Conservation (phyloP, 2,888 invertebrate genomes). For the Epistrophe eligans region DNA sequence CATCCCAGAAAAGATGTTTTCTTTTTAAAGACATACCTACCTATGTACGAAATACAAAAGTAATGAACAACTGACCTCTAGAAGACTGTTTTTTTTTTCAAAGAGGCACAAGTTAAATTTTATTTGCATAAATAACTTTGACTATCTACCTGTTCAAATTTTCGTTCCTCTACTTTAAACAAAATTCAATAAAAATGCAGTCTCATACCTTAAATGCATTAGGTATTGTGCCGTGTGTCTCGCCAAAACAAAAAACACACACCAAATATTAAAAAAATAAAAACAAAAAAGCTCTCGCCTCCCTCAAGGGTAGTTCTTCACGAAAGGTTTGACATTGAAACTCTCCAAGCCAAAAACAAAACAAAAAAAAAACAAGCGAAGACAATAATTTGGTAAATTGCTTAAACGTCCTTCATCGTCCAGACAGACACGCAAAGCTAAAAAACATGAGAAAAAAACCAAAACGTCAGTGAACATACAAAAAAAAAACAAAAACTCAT, state of each 20-base stretch:
- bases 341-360: slow-evolving; percentile 39
- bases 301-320: slow-evolving; percentile 53
- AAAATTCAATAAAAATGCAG: slow-evolving; percentile 44
- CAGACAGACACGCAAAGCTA: slow-evolving; percentile 61
- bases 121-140: background rate
- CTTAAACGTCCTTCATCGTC: slow-evolving; percentile 70
- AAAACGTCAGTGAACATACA: background rate
- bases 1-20: too few relatives aligned
- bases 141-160: background rate
- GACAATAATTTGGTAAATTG: slow-evolving; percentile 67
- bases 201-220: slow-evolving; percentile 34
- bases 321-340: slow-evolving; percentile 72
- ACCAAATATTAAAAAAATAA: background rate
- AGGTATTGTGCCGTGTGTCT: slow-evolving; percentile 39
- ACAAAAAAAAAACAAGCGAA: slow-evolving; percentile 34
- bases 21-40: too few relatives aligned
- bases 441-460: slow-evolving; percentile 1
- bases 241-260: slow-evolving; percentile 1
- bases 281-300: slow-evolving; percentile 20
- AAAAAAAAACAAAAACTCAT: slow-evolving; percentile 11
- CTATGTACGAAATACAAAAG: too few relatives aligned
- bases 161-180: slow-evolving; percentile 27
- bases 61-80: too few relatives aligned
- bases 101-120: too few relatives aligned
- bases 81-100: background rate